Evolutionary conservation across 1,140 invertebrate species (phyloP).

Genomic region (Latrodectus geometricus): DNA sequence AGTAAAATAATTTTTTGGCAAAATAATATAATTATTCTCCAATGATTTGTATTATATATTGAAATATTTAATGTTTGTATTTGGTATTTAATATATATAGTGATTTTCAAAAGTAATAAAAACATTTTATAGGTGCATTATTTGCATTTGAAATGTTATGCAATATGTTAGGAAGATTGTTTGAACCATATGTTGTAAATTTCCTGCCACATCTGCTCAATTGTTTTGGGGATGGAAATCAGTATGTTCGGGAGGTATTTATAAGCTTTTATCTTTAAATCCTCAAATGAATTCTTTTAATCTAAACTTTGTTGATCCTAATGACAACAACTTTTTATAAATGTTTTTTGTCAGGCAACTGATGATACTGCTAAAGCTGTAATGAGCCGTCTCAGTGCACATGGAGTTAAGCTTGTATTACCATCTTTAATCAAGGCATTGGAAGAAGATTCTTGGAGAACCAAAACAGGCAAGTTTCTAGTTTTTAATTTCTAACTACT

Average conservation of each 20-base stretch:
- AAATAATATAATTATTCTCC: no score
- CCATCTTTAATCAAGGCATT: conserved; percentile 90
- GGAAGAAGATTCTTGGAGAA: conserved; percentile 98
- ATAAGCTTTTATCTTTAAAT: neutral
- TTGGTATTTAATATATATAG: no score
- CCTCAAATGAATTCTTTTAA: no score
- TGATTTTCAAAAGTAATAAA: no score
- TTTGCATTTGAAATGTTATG: conserved; percentile 99
- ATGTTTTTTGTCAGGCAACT: conserved; percentile 79
- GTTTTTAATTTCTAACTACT: no score
- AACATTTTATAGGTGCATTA: conserved; percentile 78
- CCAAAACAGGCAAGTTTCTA: conserved; percentile 85
- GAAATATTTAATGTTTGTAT: no score
- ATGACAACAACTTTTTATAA: neutral
- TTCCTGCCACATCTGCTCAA: conserved; percentile 93
- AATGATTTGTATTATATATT: neutral
- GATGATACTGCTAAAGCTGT: conserved; percentile 95
- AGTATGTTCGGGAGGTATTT: conserved; percentile 73
- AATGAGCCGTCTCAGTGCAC: conserved; percentile 95
- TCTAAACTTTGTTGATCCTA: neutral
- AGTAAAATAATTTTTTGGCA: no score
- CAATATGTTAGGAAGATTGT: conserved; percentile 91
- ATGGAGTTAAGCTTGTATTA: conserved; percentile 96
- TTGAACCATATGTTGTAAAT: conserved; percentile 99
- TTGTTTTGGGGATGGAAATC: conserved; percentile 95